Evolutionary conservation across 2,797 vertebrate species (phyloP), one percentile per base, ranked within the genome.

Genomic region (Limnodromus scolopaceus): DNA sequence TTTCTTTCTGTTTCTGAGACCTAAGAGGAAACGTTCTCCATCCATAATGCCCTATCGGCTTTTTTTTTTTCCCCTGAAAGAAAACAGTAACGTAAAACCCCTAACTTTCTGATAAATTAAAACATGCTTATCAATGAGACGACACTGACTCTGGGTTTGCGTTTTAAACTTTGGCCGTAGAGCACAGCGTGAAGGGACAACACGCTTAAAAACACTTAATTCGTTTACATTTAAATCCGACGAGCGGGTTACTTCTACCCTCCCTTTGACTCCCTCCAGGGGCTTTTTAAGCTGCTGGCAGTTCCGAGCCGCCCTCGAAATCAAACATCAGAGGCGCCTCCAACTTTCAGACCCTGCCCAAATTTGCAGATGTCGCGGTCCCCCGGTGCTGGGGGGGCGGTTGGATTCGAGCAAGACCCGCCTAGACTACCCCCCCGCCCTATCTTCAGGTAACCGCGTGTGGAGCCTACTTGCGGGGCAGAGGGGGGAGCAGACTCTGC

Each of bases 21-120:
- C 6, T 46, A 48, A 82, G 81, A 55, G 4, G 13, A 55, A 22
- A 17, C 1, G 24, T 27, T 10, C 10, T 20, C 16, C 8, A 2
- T 3, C 1, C 6, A 3, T n/a, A 15, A 55, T 38, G 3, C 0
- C 12, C 1, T 10, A 10, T 11, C 0, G 0, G 4, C 7, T 13
- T 1, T 13, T 48, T 49, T 8, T 49, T 48, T 45, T 20, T 20
- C 11, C 11, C 10, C 4, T 10, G 34, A 71, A 74, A 49, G 2
- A 28, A 54, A 6, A 8, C 12, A 2, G 7, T 16, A 34, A 23
- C 6, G n/a, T n/a, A n/a, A n/a, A n/a, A n/a, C n/a, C n/a, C n/a
- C n/a, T n/a, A n/a, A 9, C 1, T 84, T 32, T 32, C 19, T 22
- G 38, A 1, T 16, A 36, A 45, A 7, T 16, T 18, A 5, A 78